A percentile compares a stretch with the other conserved stretches of the same genome.
phyloP scores from a whole-genome alignment of 1,140 invertebrate genomes.

The Calliopsis andreniformis region DNA sequence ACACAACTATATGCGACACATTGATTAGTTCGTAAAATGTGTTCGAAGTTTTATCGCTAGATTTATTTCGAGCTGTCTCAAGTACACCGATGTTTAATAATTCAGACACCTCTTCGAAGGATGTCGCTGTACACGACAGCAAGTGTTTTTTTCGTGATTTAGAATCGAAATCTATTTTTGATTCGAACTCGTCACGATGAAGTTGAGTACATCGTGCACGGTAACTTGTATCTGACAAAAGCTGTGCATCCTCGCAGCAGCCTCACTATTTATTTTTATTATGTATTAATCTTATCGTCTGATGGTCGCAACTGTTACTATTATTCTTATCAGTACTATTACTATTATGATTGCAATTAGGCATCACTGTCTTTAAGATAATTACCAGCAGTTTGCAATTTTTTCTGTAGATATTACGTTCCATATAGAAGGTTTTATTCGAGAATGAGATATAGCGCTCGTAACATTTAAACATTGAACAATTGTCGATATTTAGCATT shows the following conservation, averaged over 20 bases:
- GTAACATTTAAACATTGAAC: background rate
- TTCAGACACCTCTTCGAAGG: background rate
- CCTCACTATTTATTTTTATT: conserved; percentile 62
- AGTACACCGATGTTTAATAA: background rate
- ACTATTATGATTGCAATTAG: conserved; percentile 11
- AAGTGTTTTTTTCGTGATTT: conserved; percentile 6
- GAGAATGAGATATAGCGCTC: background rate
- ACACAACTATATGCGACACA: conserved; percentile 3
- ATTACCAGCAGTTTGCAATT: conserved; percentile 14
- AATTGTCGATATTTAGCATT: too few species aligned
- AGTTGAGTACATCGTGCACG: conserved; percentile 18
- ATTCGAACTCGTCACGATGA: background rate
- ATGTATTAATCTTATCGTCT: conserved; percentile 23
- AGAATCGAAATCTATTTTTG: conserved; percentile 23
- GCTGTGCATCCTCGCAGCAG: conserved; percentile 61
- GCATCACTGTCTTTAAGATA: conserved; percentile 38
- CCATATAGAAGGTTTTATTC: background rate
- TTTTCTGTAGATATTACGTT: background rate
- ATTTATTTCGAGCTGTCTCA: conserved; percentile 45
- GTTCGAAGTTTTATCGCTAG: conserved; percentile 36
- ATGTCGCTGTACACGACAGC: conserved; percentile 1
- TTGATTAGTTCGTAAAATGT: conserved; percentile 32
- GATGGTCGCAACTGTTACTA: conserved; percentile 11
- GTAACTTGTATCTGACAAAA: conserved; percentile 54
- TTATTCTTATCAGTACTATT: conserved; percentile 10